Base-by-base conservation (phyloP, 2,888 invertebrate genomes). In the Platerodrilus igneus region DNA sequence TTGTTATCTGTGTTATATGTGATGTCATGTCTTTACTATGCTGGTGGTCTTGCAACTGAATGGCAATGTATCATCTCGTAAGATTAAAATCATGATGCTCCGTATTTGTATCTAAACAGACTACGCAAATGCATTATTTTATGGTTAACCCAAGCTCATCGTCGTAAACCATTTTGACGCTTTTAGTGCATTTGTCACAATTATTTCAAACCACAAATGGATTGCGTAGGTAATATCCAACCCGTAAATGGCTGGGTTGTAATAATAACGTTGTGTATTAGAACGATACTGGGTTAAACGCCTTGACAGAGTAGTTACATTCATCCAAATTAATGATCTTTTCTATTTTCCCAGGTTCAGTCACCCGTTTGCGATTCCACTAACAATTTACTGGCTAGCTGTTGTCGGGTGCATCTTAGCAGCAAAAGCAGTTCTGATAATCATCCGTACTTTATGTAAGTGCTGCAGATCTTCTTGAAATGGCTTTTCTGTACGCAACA, bases 321-420 rank as follows among this genome's bases (percentile, higher is more conserved):
- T n/a, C n/a, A 16, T 2, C 16, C 16, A 28, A 28, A 28, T 20
- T 21, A 31, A 31, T 31, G 20, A 31, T 21, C 3, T 13, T 16
- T 10, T 17, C 17, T 31, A 37, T 33, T 32, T 23, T 31, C 20
- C 18, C 21, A 47, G 50, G 58, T 56, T 58, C 56, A 58, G 43
- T 57, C 54, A 58, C 57, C 56, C 51, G 52, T 56, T 54, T 55
- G 53, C 51, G 55, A 55, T 52, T 52, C 50, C 48, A 45, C 43
- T 43, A 35, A 39, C 39, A 42, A 58, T 59, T 59, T 59, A 59
- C 49, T 48, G 46, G 45, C 43, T 47, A 39, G 51, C 56, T 50
- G 51, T 56, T 57, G 56, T 57, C 57, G 49, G 48, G 48, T 54
- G 53, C 53, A 57, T 58, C 56, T 55, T 50, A 54, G 48, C 49